Percentiles rank a stretch among this genome's conserved stretches.
Evolutionary conservation across 2,888 invertebrate species (phyloP).

Genomic region (Hypomecis punctinalis): DNA sequence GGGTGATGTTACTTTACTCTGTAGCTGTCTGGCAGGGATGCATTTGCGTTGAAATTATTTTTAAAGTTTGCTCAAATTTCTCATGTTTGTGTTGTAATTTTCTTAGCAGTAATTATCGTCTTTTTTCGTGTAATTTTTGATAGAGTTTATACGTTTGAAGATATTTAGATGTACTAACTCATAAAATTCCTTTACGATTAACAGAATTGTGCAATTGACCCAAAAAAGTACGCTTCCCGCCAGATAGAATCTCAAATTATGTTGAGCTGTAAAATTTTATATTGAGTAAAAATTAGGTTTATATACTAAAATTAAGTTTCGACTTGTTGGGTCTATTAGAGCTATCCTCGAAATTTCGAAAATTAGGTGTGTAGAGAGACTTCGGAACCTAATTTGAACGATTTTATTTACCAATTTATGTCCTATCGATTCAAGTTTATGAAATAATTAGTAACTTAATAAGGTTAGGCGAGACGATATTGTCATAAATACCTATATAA

Average conservation of each 20-base stretch:
- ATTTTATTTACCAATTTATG: constrained; percentile 82
- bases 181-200: constrained; percentile 3
- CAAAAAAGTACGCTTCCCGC: constrained; percentile 59
- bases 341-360: constrained; percentile 68
- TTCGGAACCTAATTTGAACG: constrained; percentile 71
- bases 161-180: constrained; percentile 11
- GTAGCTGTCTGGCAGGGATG: constrained; percentile 79
- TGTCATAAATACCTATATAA: constrained; percentile 85
- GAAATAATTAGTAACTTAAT: constrained; percentile 84
- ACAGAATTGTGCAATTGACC: constrained; percentile 42
- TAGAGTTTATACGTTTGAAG: constrained; percentile 22
- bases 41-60: constrained; percentile 63
- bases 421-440: constrained; percentile 83
- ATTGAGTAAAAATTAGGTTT: constrained; percentile 50
- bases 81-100: constrained; percentile 72
- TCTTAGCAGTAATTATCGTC: constrained; percentile 66
- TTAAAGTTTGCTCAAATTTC: constrained; percentile 77
- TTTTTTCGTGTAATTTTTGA: constrained; percentile 55
- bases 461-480: constrained; percentile 86
- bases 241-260: constrained; percentile 66
- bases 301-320: constrained; percentile 66
- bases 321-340: constrained; percentile 67
- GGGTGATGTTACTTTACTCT: constrained; percentile 58
- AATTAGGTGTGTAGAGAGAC: constrained; percentile 70
- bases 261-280: constrained; percentile 67